A percentile compares a stretch with the other conserved stretches of the same genome.
phyloP scores from a whole-genome alignment of 1,140 invertebrate species.

The Drosophila ironensis region DNA sequence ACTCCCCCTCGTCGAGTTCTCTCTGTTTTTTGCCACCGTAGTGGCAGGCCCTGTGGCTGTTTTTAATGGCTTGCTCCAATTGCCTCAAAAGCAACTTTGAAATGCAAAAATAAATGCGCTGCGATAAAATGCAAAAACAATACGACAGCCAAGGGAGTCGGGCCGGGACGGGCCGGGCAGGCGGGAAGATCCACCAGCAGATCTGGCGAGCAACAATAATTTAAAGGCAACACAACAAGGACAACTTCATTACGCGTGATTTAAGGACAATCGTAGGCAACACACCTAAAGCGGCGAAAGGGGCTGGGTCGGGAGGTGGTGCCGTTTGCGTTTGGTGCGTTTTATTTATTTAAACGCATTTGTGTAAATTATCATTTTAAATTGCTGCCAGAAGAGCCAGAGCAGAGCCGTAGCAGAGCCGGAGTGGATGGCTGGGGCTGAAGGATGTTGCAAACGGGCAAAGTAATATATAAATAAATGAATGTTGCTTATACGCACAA shows the following conservation, averaged over 20 bases:
- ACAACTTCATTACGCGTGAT: slow-evolving; percentile 82
- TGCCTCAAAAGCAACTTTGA: slow-evolving; percentile 59
- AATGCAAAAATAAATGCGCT: slow-evolving; percentile 78
- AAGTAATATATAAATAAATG: slow-evolving; percentile 80
- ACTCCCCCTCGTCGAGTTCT: background rate
- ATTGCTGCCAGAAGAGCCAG: slow-evolving; percentile 60
- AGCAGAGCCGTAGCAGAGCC: background rate
- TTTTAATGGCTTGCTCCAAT: slow-evolving; percentile 51
- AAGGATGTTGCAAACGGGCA: slow-evolving; percentile 18
- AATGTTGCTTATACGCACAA: slow-evolving; percentile 65
- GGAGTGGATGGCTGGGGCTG: background rate
- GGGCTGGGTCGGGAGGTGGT: background rate
- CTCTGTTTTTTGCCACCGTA: background rate
- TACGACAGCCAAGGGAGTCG: slow-evolving; percentile 23
- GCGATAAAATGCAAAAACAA: slow-evolving; percentile 80
- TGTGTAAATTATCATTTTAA: slow-evolving; percentile 81
- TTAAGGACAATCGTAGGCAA: slow-evolving; percentile 78
- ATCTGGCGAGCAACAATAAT: slow-evolving; percentile 41
- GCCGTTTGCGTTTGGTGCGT: slow-evolving; percentile 40
- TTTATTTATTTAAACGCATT: slow-evolving; percentile 81
- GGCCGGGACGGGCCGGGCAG: background rate
- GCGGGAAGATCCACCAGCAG: slow-evolving; percentile 19
- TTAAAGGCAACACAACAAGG: slow-evolving; percentile 49
- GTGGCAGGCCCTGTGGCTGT: slow-evolving; percentile 28
- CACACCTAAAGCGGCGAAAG: slow-evolving; percentile 51